Conservation (phyloP, 2,113 vertebrate genomes). For the Erpornis zantholeuca region DNA sequence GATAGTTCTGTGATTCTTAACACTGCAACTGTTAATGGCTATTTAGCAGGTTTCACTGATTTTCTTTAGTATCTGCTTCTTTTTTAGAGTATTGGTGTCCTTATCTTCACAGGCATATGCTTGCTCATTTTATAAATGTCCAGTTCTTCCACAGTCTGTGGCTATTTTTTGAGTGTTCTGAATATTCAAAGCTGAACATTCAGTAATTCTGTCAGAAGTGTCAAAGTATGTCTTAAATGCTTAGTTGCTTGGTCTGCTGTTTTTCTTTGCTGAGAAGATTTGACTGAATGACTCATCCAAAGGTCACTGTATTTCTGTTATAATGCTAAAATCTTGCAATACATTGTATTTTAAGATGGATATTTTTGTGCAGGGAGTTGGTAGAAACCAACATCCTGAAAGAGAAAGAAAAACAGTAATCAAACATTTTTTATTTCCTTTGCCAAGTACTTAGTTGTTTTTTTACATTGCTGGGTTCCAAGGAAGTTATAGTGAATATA, state of each 20-base stretch:
- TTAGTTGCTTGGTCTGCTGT: slow-evolving; percentile 29
- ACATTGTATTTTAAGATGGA: neutral
- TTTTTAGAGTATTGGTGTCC: neutral
- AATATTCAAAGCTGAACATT: slow-evolving; percentile 30
- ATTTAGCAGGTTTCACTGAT: neutral
- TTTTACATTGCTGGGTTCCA: neutral
- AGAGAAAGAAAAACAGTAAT: neutral
- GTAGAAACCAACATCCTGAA: neutral
- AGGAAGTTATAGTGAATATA: neutral
- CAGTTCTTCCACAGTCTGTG: neutral
- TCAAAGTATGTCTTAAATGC: slow-evolving; percentile 33
- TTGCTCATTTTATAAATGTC: slow-evolving; percentile 2
- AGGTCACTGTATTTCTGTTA: slow-evolving; percentile 26
- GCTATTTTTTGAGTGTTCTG: slow-evolving; percentile 35
- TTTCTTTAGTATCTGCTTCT: neutral
- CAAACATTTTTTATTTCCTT: neutral
- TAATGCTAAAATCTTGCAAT: slow-evolving; percentile 3
- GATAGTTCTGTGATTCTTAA: neutral
- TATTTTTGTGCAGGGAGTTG: neutral
- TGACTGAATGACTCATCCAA: slow-evolving; percentile 52
- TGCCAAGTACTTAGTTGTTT: neutral
- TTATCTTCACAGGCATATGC: slow-evolving; percentile 18
- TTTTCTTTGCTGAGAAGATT: slow-evolving; percentile 30
- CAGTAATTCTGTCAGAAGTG: slow-evolving; percentile 48
- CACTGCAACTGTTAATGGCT: neutral